A percentile compares a stretch with the other conserved stretches of the same genome.
Evolutionary conservation across 1,140 invertebrate genomes (phyloP).

Genomic region (Nixonia krombeini): DNA sequence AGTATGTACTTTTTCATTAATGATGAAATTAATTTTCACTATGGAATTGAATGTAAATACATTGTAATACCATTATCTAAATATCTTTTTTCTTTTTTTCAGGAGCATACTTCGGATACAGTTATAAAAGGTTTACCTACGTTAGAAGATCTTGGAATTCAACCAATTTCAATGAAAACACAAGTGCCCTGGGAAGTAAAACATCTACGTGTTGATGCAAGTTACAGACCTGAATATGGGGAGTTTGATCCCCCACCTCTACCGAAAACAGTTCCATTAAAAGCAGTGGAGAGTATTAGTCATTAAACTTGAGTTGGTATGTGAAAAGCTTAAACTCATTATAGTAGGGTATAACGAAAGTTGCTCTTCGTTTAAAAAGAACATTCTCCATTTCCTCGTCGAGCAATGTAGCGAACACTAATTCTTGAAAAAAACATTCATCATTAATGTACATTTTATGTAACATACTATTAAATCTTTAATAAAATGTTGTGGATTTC

Average conservation of each 20-base stretch:
- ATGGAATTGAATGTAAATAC: too few species aligned
- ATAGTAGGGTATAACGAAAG: slow-evolving; percentile 5
- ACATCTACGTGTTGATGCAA: slow-evolving; percentile 1
- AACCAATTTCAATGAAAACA: slow-evolving; percentile 81
- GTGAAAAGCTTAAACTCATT: neutral
- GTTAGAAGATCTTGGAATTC: slow-evolving; percentile 89
- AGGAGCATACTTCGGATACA: slow-evolving; percentile 85
- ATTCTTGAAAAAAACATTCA: neutral
- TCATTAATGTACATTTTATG: slow-evolving; percentile 11
- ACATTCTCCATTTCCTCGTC: too few species aligned
- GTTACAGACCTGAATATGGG: slow-evolving; percentile 6
- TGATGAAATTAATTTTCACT: too few species aligned
- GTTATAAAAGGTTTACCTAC: slow-evolving; percentile 79
- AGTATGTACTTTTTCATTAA: slow-evolving; percentile 70
- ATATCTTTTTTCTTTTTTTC: slow-evolving; percentile 38
- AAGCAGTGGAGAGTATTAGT: slow-evolving; percentile 4
- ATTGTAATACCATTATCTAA: too few species aligned
- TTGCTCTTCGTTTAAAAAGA: too few species aligned
- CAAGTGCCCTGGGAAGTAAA: slow-evolving; percentile 83
- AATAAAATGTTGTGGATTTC: slow-evolving; percentile 11
- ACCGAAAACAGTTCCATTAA: slow-evolving; percentile 11
- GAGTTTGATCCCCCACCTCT: slow-evolving; percentile 9
- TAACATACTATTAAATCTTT: slow-evolving; percentile 20
- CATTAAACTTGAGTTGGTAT: neutral
- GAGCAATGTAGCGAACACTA: too few species aligned